phyloP scores from a whole-genome alignment of 2,797 vertebrate genomes.

The Luscinia luscinia region DNA sequence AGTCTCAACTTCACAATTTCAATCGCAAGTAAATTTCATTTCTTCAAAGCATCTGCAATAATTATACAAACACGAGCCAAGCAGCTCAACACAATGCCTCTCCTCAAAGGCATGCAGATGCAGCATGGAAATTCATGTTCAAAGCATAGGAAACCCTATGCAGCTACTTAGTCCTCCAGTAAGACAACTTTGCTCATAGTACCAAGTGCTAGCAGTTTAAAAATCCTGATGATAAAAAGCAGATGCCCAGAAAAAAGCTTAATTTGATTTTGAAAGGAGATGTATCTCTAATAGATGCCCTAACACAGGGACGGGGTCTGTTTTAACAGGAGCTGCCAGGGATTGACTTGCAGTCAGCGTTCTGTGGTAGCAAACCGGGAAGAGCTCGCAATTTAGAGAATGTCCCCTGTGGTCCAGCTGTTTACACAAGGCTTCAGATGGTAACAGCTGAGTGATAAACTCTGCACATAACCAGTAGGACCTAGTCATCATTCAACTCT shows the following conservation, averaged over 20 bases:
- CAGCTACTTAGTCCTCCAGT: conserved; percentile 72
- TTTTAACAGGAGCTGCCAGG: not conserved
- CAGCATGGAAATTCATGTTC: not conserved
- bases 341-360: not conserved
- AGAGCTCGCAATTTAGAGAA: accelerated
- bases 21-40: not conserved
- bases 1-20: not conserved
- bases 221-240: conserved; percentile 26
- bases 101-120: not conserved
- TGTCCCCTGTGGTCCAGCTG: not conserved
- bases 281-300: not conserved
- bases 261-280: not conserved
- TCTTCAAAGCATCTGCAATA: not conserved
- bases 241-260: conserved; percentile 28
- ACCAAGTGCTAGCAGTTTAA: not conserved
- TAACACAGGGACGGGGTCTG: not conserved
- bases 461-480: not conserved
- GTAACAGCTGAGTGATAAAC: not conserved
- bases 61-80: not conserved
- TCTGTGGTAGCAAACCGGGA: not conserved
- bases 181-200: conserved; percentile 5
- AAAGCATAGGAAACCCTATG: not conserved
- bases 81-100: not conserved
- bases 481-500: not conserved
- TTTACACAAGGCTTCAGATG: not conserved